A percentile compares a stretch with the other conserved stretches of the same genome.
These are phyloP conservation scores for Clarias platycephalus DNA, from an alignment of 2,797 vertebrate species.

Conservation along the genomic window DNA sequence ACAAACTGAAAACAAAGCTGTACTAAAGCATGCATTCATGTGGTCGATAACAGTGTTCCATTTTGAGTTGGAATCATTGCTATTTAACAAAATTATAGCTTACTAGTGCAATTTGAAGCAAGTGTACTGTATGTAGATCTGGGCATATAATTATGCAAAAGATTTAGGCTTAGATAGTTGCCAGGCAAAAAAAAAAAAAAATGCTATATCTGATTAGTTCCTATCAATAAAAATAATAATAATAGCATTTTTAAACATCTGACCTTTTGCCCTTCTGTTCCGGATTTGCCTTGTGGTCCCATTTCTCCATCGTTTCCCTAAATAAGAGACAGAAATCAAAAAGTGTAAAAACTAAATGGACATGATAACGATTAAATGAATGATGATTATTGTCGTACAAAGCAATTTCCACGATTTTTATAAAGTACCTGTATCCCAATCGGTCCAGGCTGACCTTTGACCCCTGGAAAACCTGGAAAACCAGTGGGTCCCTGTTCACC, in stretches of 20 bases:
- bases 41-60: neutral
- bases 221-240: no score
- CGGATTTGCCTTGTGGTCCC: slow-evolving; percentile 73
- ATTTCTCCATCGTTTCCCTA: slow-evolving; percentile 77
- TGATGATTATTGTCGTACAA: neutral
- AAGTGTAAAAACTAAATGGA: neutral
- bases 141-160: neutral
- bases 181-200: neutral
- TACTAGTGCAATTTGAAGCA: neutral
- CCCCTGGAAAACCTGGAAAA: slow-evolving; percentile 77
- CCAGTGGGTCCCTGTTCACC: slow-evolving; percentile 78
- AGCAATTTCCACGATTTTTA: no score
- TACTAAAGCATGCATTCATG: neutral
- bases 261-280: slow-evolving; percentile 77
- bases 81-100: neutral
- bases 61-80: neutral
- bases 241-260: slow-evolving; percentile 54
- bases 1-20: neutral
- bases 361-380: neutral
- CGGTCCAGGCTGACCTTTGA: slow-evolving; percentile 71
- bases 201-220: neutral
- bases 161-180: neutral
- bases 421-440: slow-evolving; percentile 72
- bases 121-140: neutral
- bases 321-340: slow-evolving; percentile 43